These are phyloP conservation scores for Bellardia pandia DNA, from an alignment of 2,888 invertebrate genomes.

Conservation along the genomic window DNA sequence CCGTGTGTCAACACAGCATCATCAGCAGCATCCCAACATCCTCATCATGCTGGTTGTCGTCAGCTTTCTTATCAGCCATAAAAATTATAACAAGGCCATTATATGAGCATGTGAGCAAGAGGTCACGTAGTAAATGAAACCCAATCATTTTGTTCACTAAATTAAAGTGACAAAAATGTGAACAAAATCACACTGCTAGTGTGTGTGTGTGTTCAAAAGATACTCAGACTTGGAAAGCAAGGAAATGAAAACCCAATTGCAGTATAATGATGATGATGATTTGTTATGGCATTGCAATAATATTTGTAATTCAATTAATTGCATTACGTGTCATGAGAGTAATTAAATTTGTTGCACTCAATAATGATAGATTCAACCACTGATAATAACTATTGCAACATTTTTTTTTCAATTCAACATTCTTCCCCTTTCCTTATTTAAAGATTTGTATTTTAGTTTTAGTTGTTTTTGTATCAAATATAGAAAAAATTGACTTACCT, in stretches of 20 bases:
- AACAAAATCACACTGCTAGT: slow-evolving; percentile 18
- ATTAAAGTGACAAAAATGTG: slow-evolving; percentile 65
- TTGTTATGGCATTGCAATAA: slow-evolving; percentile 65
- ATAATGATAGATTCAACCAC: slow-evolving; percentile 43
- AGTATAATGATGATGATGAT: slow-evolving; percentile 28
- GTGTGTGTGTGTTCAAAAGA: background rate
- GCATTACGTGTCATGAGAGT: slow-evolving; percentile 70
- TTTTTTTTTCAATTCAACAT: background rate
- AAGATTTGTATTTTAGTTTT: background rate
- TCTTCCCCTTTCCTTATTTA: background rate
- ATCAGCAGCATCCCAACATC: background rate
- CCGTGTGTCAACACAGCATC: slow-evolving; percentile 1
- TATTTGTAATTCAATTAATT: slow-evolving; percentile 73
- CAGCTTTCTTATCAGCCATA: slow-evolving; percentile 7
- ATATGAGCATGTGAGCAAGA: slow-evolving; percentile 41
- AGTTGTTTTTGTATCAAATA: background rate
- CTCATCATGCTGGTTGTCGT: slow-evolving; percentile 4
- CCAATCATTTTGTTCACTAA: slow-evolving; percentile 60
- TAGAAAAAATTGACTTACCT: background rate
- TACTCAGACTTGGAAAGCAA: background rate
- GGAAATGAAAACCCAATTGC: slow-evolving; percentile 40
- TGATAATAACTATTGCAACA: slow-evolving; percentile 33
- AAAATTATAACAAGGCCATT: slow-evolving; percentile 47
- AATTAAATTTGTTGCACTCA: slow-evolving; percentile 64
- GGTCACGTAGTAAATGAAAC: slow-evolving; percentile 65